These are phyloP conservation scores for Drosophila ogumai DNA, from an alignment of 1,140 invertebrate genomes.

Conservation along the genomic window DNA sequence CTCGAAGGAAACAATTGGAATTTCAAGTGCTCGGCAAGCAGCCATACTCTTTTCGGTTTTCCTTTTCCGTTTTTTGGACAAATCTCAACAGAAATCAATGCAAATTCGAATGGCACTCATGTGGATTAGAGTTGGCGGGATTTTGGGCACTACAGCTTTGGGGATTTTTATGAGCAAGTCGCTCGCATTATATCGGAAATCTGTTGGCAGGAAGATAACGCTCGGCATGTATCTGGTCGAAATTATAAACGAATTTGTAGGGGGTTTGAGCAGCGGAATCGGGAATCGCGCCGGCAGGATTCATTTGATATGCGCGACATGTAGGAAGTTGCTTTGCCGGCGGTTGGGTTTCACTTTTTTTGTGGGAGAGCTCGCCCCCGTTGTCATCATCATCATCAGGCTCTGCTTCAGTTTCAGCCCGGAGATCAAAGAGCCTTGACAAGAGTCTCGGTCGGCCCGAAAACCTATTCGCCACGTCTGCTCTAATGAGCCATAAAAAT, in stretches of 20 bases:
- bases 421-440: constrained; percentile 75
- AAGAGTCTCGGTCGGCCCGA: constrained; percentile 33
- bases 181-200: constrained; percentile 35
- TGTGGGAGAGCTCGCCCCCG: constrained; percentile 17
- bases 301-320: constrained; percentile 80
- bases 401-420: neutral
- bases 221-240: constrained; percentile 26
- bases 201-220: constrained; percentile 19
- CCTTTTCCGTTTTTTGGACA: constrained; percentile 12
- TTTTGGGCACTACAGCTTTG: constrained; percentile 19
- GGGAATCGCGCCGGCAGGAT: constrained; percentile 11
- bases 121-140: constrained; percentile 44
- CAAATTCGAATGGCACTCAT: constrained; percentile 66
- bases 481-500: constrained; percentile 82
- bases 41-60: constrained; percentile 7
- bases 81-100: constrained; percentile 68
- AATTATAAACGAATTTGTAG: constrained; percentile 79
- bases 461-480: constrained; percentile 78
- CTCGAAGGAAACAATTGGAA: constrained; percentile 33
- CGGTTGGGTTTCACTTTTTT: constrained; percentile 39
- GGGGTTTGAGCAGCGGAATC: neutral
- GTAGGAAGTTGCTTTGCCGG: constrained; percentile 67
- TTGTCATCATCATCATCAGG: constrained; percentile 27
- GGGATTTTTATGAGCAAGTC: constrained; percentile 29
- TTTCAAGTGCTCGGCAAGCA: constrained; percentile 31